phyloP scores from a whole-genome alignment of 1,140 invertebrate species.

The Leptinotarsa undecemlineata region DNA sequence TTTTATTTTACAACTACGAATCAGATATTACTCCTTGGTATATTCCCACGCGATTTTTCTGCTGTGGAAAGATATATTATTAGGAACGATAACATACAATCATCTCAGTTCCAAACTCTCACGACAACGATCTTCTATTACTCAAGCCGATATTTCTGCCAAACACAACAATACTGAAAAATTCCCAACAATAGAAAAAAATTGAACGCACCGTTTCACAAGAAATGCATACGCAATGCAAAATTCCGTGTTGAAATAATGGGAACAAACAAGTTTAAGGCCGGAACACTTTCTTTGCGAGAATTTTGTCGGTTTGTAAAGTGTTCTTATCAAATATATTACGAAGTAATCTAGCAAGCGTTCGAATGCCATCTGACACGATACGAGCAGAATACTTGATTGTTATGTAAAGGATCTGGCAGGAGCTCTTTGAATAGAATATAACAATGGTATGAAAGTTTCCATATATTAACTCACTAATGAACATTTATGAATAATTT shows the following conservation, averaged over 20 bases:
- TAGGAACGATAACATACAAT: neutral
- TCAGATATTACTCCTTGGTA: too few relatives aligned
- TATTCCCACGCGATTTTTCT: too few relatives aligned
- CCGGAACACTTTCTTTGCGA: constrained; percentile 14
- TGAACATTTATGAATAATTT: too few relatives aligned
- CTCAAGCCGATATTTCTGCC: neutral
- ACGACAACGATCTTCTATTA: neutral
- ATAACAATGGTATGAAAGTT: too few relatives aligned
- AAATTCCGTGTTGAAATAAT: neutral
- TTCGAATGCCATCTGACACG: constrained; percentile 1
- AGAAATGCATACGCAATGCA: neutral
- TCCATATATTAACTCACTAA: too few relatives aligned
- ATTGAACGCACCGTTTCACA: constrained; percentile 2
- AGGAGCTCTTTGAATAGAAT: too few relatives aligned
- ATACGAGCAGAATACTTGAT: constrained; percentile 1
- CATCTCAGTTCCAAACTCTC: neutral
- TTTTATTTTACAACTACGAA: too few relatives aligned
- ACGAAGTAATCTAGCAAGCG: neutral
- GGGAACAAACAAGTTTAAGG: constrained; percentile 11
- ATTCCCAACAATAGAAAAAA: neutral
- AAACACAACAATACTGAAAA: constrained; percentile 1
- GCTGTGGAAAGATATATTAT: too few relatives aligned
- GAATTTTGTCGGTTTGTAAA: constrained; percentile 1
- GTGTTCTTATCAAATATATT: constrained; percentile 13
- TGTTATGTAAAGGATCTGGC: neutral